phyloP scores from a whole-genome alignment of 2,888 invertebrate species.

The Philonicus albiceps region DNA sequence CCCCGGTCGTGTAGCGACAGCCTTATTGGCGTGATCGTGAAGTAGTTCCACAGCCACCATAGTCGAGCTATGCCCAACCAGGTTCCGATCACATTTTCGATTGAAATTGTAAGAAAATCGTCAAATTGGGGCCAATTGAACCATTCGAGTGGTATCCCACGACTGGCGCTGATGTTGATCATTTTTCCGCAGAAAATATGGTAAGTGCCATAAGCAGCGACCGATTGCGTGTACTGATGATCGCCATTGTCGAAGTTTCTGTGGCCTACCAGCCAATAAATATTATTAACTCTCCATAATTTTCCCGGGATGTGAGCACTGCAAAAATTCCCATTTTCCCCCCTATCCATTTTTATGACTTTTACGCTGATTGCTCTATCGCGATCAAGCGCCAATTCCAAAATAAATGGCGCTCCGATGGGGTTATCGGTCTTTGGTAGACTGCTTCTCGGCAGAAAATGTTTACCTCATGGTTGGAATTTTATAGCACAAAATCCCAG shows the following conservation, averaged over 20 bases:
- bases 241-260: constrained; percentile 4
- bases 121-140: constrained; percentile 29
- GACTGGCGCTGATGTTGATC: background rate
- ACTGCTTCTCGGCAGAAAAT: background rate
- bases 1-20: background rate
- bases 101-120: constrained; percentile 25
- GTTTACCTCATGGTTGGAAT: background rate
- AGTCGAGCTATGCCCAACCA: background rate
- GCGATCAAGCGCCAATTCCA: constrained; percentile 13
- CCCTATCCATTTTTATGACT: background rate
- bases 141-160: constrained; percentile 35
- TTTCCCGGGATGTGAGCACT: background rate
- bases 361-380: constrained; percentile 30
- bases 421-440: background rate
- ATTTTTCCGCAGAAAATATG: constrained; percentile 13
- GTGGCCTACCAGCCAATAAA: background rate
- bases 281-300: constrained; percentile 1
- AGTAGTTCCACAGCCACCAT: background rate
- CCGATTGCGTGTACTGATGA: constrained; percentile 34
- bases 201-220: constrained; percentile 27
- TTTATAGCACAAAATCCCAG: background rate
- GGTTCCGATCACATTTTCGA: background rate
- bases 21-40: background rate
- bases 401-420: background rate
- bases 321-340: background rate